phyloP scores from a whole-genome alignment of 2,888 invertebrate species.

The Mechanitis mazaeus region DNA sequence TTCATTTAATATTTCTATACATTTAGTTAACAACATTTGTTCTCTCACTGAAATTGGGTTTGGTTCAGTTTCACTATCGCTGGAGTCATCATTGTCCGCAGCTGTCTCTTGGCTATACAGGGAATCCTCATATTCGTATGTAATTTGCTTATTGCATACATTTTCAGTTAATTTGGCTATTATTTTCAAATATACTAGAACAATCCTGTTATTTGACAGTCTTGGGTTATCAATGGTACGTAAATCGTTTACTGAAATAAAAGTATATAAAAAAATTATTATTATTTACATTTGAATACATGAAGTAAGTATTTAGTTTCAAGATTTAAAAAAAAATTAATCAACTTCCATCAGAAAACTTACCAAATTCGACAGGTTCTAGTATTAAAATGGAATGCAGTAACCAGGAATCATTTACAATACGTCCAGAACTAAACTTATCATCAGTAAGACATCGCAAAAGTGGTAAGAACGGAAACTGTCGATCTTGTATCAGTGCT shows the following conservation, averaged over 20 bases:
- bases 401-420: slow-evolving; percentile 78
- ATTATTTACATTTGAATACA: too few species aligned
- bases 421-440: slow-evolving; percentile 64
- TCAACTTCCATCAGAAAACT: slow-evolving; percentile 36
- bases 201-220: slow-evolving; percentile 75
- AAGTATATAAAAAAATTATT: background rate
- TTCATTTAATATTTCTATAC: slow-evolving; percentile 82
- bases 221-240: slow-evolving; percentile 53
- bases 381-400: slow-evolving; percentile 82
- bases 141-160: slow-evolving; percentile 65
- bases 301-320: background rate
- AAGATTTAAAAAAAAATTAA: background rate
- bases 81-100: slow-evolving; percentile 76
- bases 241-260: slow-evolving; percentile 24
- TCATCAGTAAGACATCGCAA: slow-evolving; percentile 60
- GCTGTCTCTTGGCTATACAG: slow-evolving; percentile 64
- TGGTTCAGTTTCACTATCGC: slow-evolving; percentile 74
- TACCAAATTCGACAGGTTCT: slow-evolving; percentile 81
- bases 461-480: slow-evolving; percentile 74
- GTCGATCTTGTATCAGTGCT: slow-evolving; percentile 72
- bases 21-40: slow-evolving; percentile 68
- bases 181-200: slow-evolving; percentile 62
- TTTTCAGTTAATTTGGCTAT: slow-evolving; percentile 63
- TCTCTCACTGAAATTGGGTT: slow-evolving; percentile 67
- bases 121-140: slow-evolving; percentile 65